Conservation (phyloP, 2,888 invertebrate genomes). For the Digitonthophagus gazella region DNA sequence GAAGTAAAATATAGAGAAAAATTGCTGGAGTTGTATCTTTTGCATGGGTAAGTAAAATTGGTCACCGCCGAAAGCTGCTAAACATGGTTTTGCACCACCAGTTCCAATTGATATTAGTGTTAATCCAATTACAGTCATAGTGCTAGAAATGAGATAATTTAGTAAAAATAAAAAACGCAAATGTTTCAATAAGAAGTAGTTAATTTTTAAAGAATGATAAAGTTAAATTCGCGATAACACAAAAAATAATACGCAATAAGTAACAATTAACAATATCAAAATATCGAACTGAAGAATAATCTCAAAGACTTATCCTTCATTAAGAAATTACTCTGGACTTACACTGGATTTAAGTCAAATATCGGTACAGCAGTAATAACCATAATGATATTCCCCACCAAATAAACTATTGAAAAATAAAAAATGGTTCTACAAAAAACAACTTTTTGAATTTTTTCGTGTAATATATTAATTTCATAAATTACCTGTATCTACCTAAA, state of each 20-base stretch:
- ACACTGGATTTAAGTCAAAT: constrained; percentile 55
- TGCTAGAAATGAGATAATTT: constrained; percentile 22
- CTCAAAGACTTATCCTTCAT: background rate
- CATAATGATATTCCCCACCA: constrained; percentile 76
- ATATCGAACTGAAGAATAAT: too few species aligned
- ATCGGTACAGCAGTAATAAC: constrained; percentile 67
- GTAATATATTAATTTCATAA: background rate
- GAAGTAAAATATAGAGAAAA: constrained; percentile 94
- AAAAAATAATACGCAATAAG: too few species aligned
- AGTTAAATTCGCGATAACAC: constrained; percentile 47
- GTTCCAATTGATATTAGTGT: constrained; percentile 85
- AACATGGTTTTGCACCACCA: constrained; percentile 95
- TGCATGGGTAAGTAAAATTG: constrained; percentile 84
- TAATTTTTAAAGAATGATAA: background rate
- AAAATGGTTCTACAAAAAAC: constrained; percentile 71
- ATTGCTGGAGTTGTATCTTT: constrained; percentile 74
- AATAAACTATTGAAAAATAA: constrained; percentile 84
- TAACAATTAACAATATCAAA: too few species aligned
- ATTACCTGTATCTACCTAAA: constrained; percentile 70
- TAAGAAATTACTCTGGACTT: constrained; percentile 8
- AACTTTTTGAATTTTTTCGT: background rate
- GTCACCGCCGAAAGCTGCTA: constrained; percentile 93
- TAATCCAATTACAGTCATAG: constrained; percentile 52
- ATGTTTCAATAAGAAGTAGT: too few species aligned
- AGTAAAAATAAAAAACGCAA: too few species aligned